Evolutionary conservation across 1,140 invertebrate species (phyloP), one percentile per base, ranked within the genome.

Genomic region (Aphelinus certus): DNA sequence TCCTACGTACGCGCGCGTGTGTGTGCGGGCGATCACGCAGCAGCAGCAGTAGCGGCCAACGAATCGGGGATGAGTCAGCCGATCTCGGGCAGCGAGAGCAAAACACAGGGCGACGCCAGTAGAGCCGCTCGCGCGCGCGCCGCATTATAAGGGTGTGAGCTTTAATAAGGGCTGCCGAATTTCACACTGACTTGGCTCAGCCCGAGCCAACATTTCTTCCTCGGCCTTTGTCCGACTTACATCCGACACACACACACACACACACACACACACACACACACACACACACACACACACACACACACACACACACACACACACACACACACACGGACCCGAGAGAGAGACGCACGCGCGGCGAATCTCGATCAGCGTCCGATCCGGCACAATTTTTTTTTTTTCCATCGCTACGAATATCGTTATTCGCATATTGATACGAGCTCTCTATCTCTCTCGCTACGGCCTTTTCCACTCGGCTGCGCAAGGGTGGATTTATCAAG

Each of bases 131-230:
- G 0, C 9, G 69, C 67, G 47, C 45, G 47, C 45, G 53, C 51
- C 73, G 71, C 61, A 74, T 79, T 71, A 75, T 77, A 75, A 76
- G 82, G 79, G 81, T 82, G 83, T 82, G 80, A 84, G 83, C 83
- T 87, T 86, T 87, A 87, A 87, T 88, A 86, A 88, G 84, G 82
- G 83, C 80, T 85, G 82, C 82, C 80, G 82, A 86, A 88, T 88
- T 88, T 88, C 84, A 88, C 85, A 88, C 85, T 82, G 85, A 87
- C 82, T 86, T 84, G 82, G 72, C 78, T 72, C 79, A 71, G 73
- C 7, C 71, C 56, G 10, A 49, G 49, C n/a, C n/a, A 64, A 56
- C 47, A 0, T 71, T 71, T 4, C 1, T 7, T 62, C 9, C 42
- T 68, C 51, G 63, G 26, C 7, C 61, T 48, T 7, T 46, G 48